These are phyloP conservation scores for Anticlea derivata DNA, from an alignment of 2,888 invertebrate species.

Conservation along the genomic window DNA sequence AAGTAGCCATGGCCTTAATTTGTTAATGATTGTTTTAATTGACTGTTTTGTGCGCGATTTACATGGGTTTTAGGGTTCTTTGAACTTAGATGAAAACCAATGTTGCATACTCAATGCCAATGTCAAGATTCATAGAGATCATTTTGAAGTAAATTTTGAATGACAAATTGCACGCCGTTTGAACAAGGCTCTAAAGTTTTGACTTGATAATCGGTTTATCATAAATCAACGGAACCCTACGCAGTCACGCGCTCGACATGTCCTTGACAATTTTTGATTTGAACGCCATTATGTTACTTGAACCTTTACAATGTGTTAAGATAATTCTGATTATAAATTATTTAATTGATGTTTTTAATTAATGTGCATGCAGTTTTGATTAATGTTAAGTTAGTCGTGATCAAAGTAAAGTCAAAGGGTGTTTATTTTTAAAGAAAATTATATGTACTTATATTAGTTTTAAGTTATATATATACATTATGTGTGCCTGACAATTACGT, in stretches of 20 bases:
- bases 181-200: too few species aligned
- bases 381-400: constrained; percentile 6
- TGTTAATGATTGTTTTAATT: constrained; percentile 32
- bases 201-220: background rate
- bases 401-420: too few species aligned
- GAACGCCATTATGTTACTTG: constrained; percentile 13
- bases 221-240: background rate
- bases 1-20: constrained; percentile 31
- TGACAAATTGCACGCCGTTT: too few species aligned
- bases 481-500: too few species aligned
- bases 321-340: constrained; percentile 24
- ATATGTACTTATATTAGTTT: too few species aligned
- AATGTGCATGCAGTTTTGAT: constrained; percentile 13
- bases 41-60: constrained; percentile 27
- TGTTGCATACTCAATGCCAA: background rate
- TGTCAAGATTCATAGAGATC: too few species aligned
- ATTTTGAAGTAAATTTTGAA: too few species aligned
- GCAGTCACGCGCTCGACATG: background rate
- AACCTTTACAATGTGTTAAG: constrained; percentile 24
- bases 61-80: constrained; percentile 26
- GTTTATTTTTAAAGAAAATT: too few species aligned
- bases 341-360: constrained; percentile 12
- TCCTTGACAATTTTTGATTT: constrained; percentile 10
- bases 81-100: background rate
- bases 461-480: too few species aligned